phyloP scores from a whole-genome alignment of 2,888 invertebrate genomes.

The Oxycera nigricornis region DNA sequence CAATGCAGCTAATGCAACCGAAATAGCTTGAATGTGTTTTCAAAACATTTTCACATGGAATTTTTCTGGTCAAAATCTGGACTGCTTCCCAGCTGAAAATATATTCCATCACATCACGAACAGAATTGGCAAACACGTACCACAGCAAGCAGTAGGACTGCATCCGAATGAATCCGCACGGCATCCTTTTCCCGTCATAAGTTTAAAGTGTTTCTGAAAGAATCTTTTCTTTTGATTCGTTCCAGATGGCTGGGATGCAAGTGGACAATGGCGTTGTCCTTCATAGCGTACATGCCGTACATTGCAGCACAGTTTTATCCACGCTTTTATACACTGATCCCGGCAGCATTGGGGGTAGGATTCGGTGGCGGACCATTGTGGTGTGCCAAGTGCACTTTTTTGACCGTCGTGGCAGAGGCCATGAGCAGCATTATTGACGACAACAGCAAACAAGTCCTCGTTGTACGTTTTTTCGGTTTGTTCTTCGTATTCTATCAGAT shows the following conservation, averaged over 20 bases:
- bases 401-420: conserved; percentile 83
- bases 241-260: conserved; percentile 87
- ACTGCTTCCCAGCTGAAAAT: too few relatives aligned
- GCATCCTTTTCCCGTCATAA: background rate
- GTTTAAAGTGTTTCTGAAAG: background rate
- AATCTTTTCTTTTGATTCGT: conserved; percentile 16
- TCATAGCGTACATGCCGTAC: conserved; percentile 90
- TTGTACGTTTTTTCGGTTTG: conserved; percentile 91
- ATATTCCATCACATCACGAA: too few relatives aligned
- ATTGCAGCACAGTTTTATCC: conserved; percentile 91
- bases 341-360: conserved; percentile 83
- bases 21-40: too few relatives aligned
- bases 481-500: conserved; percentile 97
- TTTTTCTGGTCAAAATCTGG: too few relatives aligned
- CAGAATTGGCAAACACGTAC: too few relatives aligned
- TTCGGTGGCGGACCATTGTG: conserved; percentile 89
- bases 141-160: background rate
- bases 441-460: conserved; percentile 70
- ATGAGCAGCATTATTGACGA: conserved; percentile 74
- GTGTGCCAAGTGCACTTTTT: conserved; percentile 95
- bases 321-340: conserved; percentile 81
- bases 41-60: too few relatives aligned
- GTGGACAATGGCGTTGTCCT: conserved; percentile 84
- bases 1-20: too few relatives aligned
- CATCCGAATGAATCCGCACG: background rate